Percentiles rank a stretch among this genome's conserved stretches.
These are phyloP conservation scores for Scrobipalpa atriplicella DNA, from an alignment of 2,888 invertebrate species.

Conservation along the genomic window DNA sequence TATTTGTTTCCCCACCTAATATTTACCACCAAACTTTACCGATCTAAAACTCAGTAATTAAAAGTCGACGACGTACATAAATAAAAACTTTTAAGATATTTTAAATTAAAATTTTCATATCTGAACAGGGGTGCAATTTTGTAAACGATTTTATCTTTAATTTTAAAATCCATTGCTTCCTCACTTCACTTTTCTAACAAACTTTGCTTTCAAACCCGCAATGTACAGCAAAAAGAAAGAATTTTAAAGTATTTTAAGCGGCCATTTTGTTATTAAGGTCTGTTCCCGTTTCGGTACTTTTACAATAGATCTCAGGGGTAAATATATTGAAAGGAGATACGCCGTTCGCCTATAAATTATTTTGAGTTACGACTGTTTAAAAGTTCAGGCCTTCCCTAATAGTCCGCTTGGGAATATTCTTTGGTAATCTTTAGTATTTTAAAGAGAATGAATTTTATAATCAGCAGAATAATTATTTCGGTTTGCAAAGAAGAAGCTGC, in stretches of 20 bases:
- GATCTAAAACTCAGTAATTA: constrained; percentile 38
- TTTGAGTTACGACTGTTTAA: constrained; percentile 27
- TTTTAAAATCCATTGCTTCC: not conserved
- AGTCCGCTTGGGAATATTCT: constrained; percentile 32
- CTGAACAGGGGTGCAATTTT: constrained; percentile 28
- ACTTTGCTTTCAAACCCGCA: too few species aligned
- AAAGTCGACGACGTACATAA: constrained; percentile 61
- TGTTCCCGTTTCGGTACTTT: constrained; percentile 10
- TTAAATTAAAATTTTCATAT: constrained; percentile 67
- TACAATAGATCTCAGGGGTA: constrained; percentile 27
- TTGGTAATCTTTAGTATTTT: not conserved
- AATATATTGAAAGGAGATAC: constrained; percentile 33
- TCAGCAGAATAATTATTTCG: too few species aligned
- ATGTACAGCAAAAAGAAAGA: not conserved
- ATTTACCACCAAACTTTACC: constrained; percentile 37
- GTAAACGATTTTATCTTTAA: not conserved
- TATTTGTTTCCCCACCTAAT: constrained; percentile 25
- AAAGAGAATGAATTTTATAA: not conserved
- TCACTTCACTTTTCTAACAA: not conserved
- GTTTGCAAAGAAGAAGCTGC: too few species aligned
- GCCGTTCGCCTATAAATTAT: constrained; percentile 25
- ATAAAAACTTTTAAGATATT: constrained; percentile 70
- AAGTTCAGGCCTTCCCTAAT: constrained; percentile 3
- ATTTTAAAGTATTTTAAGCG: not conserved
- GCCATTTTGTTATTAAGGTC: not conserved